These are phyloP conservation scores for Arctocebus calabarensis DNA, from an alignment of 2,797 vertebrate genomes.

Conservation along the genomic window DNA sequence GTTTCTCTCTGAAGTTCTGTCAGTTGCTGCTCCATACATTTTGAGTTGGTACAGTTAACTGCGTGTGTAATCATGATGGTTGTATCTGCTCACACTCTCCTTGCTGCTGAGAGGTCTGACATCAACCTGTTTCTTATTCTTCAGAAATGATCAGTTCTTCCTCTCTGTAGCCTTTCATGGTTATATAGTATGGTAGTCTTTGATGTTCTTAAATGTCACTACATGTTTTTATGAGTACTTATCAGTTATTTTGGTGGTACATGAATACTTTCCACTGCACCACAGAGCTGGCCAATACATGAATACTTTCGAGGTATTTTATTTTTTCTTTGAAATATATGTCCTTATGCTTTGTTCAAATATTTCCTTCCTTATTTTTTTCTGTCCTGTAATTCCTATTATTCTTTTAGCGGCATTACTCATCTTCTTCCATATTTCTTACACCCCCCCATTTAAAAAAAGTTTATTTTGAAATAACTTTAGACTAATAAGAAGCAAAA, in stretches of 20 bases:
- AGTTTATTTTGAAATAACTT: constrained; percentile 4
- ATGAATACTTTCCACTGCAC: neutral
- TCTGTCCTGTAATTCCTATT: neutral
- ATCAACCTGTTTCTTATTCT: neutral
- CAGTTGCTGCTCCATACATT: neutral
- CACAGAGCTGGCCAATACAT: neutral
- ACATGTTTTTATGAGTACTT: neutral
- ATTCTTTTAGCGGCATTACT: neutral
- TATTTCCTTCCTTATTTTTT: neutral
- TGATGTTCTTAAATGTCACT: neutral
- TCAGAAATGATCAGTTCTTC: neutral
- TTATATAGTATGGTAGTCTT: neutral
- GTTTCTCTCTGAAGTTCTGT: neutral
- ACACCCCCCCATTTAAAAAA: neutral
- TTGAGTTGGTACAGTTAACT: neutral
- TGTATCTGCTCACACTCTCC: fast-evolving
- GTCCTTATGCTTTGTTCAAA: neutral
- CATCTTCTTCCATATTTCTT: neutral
- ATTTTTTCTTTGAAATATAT: neutral
- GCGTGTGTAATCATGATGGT: neutral
- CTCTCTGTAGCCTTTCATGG: neutral
- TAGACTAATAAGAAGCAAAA: neutral
- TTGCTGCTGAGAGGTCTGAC: no score
- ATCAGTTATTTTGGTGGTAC: neutral
- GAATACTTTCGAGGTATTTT: neutral